phyloP scores from a whole-genome alignment of 2,888 invertebrate genomes.

The Pomacea canaliculata region DNA sequence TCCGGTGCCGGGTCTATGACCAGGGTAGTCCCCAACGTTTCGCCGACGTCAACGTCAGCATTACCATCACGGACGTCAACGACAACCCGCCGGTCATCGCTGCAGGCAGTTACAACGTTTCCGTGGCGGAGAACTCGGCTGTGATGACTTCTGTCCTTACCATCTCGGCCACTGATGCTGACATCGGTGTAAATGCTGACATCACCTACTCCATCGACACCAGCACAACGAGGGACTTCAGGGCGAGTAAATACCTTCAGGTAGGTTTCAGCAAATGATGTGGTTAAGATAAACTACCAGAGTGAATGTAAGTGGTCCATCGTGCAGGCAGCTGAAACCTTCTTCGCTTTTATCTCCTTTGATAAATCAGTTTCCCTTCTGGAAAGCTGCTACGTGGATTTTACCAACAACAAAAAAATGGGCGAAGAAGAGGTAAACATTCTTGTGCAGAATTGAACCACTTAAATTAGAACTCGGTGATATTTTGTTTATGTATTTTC shows the following conservation, averaged over 20 bases:
- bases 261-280: constrained; percentile 7
- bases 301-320: no score
- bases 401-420: no score
- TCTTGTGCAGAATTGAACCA: no score
- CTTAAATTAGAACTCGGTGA: no score
- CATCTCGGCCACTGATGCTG: constrained; percentile 48
- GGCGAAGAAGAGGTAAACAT: no score
- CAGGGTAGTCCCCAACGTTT: constrained; percentile 43
- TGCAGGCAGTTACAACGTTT: constrained; percentile 36
- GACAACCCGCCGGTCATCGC: constrained; percentile 56
- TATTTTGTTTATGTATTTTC: no score
- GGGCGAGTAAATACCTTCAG: constrained; percentile 41
- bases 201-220: constrained; percentile 50
- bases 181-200: constrained; percentile 47
- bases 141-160: constrained; percentile 44
- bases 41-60: constrained; percentile 44
- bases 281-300: no score
- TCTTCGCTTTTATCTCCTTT: no score
- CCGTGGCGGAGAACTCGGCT: constrained; percentile 45
- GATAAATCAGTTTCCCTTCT: no score
- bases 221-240: constrained; percentile 35
- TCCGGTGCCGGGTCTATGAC: constrained; percentile 48
- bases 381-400: no score
- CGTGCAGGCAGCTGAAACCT: no score
- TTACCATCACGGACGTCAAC: constrained; percentile 54